Base-by-base conservation (phyloP, 2,888 invertebrate species). In the Eurytoma californica region DNA sequence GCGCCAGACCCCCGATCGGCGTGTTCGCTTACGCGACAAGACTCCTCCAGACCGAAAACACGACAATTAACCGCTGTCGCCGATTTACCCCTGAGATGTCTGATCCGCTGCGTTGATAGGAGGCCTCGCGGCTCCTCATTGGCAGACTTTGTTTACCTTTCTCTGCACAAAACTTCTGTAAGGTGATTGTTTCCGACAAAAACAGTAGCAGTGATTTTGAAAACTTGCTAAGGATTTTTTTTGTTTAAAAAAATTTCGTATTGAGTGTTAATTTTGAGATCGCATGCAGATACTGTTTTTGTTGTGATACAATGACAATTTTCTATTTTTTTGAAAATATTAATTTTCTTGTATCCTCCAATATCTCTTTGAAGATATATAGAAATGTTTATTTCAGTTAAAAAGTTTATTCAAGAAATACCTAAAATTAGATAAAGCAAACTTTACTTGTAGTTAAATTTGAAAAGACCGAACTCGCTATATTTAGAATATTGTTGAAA, bases 1-100 rank as follows among this genome's bases (percentile, higher is more conserved):
- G 65, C 65, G 73, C 65, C 73, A 24, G 47, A 28, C 47, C 51
- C 30, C n/a, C 28, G 20, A 51, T 30, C 18, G 58, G 30, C 66
- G 12, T 67, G 58, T 72, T 13, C 5, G 49, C 53, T 72, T 55
- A 51, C 63, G 39, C 39, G 49, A 53, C 53, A 55, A 20, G 72
- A 61, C 51, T 72, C 51, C 24, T 20, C 49, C 30, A 13, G 20
- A 9, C 16, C 39, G 39, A 61, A 55, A 76, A 69, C 69, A 69
- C 47, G 76, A 49, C 51, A 49, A 66, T 73, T 66, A 73, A 66
- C 30, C 66, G 73, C 30, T 60, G 74, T 4, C 20, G 30, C 28
- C 24, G 53, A 63, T 72, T 72, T 49, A 57, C 49, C 18, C 14
- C 24, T 1, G 63, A 53, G 66, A 72, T 72, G 63, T 51, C 60